Percentiles rank a stretch among this genome's conserved stretches.
Conservation (phyloP, 2,113 vertebrate genomes). For the Channa argus region DNA sequence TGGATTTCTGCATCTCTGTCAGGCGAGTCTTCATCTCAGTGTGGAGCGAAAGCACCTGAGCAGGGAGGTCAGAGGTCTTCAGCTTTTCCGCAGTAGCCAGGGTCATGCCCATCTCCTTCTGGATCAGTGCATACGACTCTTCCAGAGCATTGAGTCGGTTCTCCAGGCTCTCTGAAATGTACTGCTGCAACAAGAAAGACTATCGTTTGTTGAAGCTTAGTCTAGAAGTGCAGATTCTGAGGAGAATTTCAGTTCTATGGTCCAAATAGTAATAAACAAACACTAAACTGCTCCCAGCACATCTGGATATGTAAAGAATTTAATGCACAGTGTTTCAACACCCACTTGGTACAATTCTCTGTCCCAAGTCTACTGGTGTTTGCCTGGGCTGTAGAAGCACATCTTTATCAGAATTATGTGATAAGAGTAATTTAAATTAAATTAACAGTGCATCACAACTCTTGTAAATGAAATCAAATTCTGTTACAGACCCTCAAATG, state of each 20-base stretch:
- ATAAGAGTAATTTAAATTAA: background rate
- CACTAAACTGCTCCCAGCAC: background rate
- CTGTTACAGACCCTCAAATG: too few relatives aligned
- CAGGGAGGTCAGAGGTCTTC: conserved; percentile 76
- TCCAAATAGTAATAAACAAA: background rate
- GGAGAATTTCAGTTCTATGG: background rate
- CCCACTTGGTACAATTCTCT: background rate
- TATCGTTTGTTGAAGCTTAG: background rate
- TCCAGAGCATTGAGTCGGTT: conserved; percentile 73
- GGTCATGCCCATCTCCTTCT: conserved; percentile 77
- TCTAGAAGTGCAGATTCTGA: background rate
- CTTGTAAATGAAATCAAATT: background rate
- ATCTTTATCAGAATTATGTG: background rate
- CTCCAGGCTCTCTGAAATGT: conserved; percentile 66
- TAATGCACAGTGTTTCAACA: background rate
- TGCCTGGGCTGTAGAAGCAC: background rate
- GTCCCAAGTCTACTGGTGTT: too few relatives aligned
- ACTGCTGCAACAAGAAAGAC: conserved; percentile 57
- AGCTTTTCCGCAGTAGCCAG: conserved; percentile 76
- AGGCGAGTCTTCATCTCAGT: conserved; percentile 77
- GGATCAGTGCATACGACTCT: conserved; percentile 65
- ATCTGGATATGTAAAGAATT: background rate
- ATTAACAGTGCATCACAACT: background rate
- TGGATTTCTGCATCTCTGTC: conserved; percentile 71
- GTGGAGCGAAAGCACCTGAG: conserved; percentile 80